These are phyloP conservation scores for Axis porcinus DNA, from an alignment of 2,113 vertebrate genomes.

Conservation along the genomic window DNA sequence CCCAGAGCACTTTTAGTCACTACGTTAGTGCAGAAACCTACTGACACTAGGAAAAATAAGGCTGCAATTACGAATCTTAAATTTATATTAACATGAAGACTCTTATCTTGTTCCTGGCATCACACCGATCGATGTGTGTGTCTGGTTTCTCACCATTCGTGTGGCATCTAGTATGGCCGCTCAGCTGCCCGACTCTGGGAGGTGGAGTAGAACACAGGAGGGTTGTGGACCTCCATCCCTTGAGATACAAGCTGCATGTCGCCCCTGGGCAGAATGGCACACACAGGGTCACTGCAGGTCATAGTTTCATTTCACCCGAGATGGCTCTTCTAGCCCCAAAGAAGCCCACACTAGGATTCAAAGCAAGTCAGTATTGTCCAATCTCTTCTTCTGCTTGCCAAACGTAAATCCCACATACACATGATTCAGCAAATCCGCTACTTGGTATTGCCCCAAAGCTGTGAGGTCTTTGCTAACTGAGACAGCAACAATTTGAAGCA, in stretches of 20 bases:
- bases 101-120: not conserved
- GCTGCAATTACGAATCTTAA: not conserved
- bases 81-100: not conserved
- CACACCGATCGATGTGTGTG: not conserved
- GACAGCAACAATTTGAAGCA: not conserved
- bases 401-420: not conserved
- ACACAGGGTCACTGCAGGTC: not conserved
- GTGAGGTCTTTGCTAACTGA: not conserved
- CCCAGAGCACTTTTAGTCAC: not conserved
- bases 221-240: not conserved
- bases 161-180: not conserved
- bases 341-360: not conserved
- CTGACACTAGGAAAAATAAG: not conserved
- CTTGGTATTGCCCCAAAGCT: not conserved
- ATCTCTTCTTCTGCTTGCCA: not conserved
- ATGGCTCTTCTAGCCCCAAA: not conserved
- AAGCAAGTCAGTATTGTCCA: not conserved
- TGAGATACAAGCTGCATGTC: rapidly evolving
- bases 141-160: not conserved
- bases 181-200: not conserved
- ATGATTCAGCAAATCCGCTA: not conserved
- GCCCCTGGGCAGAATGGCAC: not conserved
- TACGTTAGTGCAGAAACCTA: not conserved
- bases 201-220: not conserved
- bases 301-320: not conserved